phyloP scores from a whole-genome alignment of 2,113 vertebrate species.

The Vanacampus margaritifer region DNA sequence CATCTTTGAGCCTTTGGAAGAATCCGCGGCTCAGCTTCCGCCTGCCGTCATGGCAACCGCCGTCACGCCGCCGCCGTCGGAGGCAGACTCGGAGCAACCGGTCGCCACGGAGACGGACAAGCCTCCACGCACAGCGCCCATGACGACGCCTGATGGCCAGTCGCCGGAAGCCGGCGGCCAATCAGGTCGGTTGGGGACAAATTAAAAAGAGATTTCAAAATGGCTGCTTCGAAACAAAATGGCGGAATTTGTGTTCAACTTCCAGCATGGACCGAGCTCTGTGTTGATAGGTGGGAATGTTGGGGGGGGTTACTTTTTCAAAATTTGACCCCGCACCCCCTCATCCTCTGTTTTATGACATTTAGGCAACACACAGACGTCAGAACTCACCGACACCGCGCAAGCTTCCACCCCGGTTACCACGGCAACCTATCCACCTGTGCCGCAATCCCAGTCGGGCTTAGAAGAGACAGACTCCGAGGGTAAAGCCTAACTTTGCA shows the following conservation, averaged over 20 bases:
- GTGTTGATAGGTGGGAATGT: too few relatives aligned
- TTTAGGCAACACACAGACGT: slow-evolving; percentile 26
- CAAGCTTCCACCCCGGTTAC: slow-evolving; percentile 42
- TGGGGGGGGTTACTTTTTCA: too few relatives aligned
- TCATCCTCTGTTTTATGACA: slow-evolving; percentile 9
- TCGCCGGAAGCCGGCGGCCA: slow-evolving; percentile 51
- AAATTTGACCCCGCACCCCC: too few relatives aligned
- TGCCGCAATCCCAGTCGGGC: slow-evolving; percentile 53
- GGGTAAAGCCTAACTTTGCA: slow-evolving; percentile 67
- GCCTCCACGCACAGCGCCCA: slow-evolving; percentile 39
- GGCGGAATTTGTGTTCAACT: not conserved
- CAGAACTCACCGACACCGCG: slow-evolving; percentile 27
- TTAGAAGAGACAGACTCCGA: slow-evolving; percentile 81
- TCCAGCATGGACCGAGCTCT: too few relatives aligned
- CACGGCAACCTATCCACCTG: slow-evolving; percentile 47
- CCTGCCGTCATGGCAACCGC: slow-evolving; percentile 42
- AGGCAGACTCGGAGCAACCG: slow-evolving; percentile 50
- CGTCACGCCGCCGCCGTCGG: slow-evolving; percentile 36
- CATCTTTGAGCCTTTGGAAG: slow-evolving; percentile 74
- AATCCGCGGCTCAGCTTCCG: slow-evolving; percentile 46
- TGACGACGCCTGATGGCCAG: slow-evolving; percentile 54
- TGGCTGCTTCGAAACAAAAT: not conserved
- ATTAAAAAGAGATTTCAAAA: not conserved
- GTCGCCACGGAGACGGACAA: slow-evolving; percentile 60
- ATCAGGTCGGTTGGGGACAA: slow-evolving; percentile 33